Conservation (phyloP, 2,113 vertebrate species). For the Chascanopsetta lugubris region DNA sequence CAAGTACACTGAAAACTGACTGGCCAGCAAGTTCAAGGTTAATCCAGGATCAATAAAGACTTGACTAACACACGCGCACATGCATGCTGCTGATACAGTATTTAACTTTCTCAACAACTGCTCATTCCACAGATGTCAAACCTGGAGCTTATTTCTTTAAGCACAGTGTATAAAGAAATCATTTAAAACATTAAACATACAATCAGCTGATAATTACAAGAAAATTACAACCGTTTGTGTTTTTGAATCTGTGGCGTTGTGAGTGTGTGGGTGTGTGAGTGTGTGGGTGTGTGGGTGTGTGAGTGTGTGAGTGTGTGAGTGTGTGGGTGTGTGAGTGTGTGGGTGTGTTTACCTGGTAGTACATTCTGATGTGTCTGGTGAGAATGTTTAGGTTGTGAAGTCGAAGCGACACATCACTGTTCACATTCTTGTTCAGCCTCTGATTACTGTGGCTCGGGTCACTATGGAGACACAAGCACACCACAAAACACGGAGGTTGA, state of each 20-base stretch:
- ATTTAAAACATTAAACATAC: no score
- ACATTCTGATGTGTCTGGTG: constrained; percentile 68
- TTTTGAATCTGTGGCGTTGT: no score
- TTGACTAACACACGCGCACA: not conserved
- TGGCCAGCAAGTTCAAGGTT: not conserved
- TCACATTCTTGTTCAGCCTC: constrained; percentile 75
- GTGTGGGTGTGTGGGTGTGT: no score
- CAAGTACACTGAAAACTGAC: not conserved
- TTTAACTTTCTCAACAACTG: not conserved
- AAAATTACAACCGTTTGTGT: no score
- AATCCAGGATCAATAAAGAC: not conserved
- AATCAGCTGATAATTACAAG: no score
- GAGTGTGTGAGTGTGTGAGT: not conserved
- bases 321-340: not conserved
- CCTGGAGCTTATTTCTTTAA: no score
- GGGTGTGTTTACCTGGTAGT: constrained; percentile 68
- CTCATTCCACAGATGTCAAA: no score
- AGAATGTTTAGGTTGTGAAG: constrained; percentile 74
- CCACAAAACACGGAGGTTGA: constrained; percentile 17
- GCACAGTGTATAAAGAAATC: no score
- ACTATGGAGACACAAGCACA: constrained; percentile 69
- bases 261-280: no score
- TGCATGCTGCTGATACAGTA: not conserved
- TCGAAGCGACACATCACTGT: constrained; percentile 63
- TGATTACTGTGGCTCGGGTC: constrained; percentile 71